Conservation (phyloP, 2,888 invertebrate genomes). For the Sepioteuthis lessoniana region DNA sequence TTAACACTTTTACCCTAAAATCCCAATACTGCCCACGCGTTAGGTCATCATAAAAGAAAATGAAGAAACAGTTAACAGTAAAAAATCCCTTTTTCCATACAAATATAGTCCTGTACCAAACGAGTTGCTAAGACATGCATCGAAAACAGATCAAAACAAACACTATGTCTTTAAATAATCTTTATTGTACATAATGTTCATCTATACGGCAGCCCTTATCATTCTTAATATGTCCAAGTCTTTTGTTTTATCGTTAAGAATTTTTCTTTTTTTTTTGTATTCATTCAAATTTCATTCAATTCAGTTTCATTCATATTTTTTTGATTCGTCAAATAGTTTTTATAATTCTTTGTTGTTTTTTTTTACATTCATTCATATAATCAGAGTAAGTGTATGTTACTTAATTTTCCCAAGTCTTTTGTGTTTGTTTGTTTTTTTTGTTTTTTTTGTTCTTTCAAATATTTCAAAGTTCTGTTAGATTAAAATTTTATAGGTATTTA, state of each 20-base stretch:
- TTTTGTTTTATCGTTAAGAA: not conserved
- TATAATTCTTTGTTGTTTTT: not conserved
- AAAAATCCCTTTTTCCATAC: too few relatives aligned
- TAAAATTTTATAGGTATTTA: not conserved
- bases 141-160: not conserved
- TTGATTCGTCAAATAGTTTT: not conserved
- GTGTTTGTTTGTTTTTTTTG: too few relatives aligned
- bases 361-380: not conserved
- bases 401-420: not conserved
- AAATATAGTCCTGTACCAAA: too few relatives aligned
- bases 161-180: not conserved
- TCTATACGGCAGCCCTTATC: not conserved
- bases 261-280: not conserved
- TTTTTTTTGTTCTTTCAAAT: not conserved
- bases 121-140: not conserved
- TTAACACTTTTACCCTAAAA: too few relatives aligned
- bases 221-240: not conserved
- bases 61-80: too few relatives aligned
- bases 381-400: not conserved
- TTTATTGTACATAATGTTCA: conserved; percentile 10
- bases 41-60: too few relatives aligned
- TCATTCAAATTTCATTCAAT: not conserved
- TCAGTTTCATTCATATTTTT: not conserved
- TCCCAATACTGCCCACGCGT: too few relatives aligned
- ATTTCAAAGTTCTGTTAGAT: not conserved